Evolutionary conservation across 2,888 invertebrate species (phyloP).

Genomic region (Callinectes sapidus): DNA sequence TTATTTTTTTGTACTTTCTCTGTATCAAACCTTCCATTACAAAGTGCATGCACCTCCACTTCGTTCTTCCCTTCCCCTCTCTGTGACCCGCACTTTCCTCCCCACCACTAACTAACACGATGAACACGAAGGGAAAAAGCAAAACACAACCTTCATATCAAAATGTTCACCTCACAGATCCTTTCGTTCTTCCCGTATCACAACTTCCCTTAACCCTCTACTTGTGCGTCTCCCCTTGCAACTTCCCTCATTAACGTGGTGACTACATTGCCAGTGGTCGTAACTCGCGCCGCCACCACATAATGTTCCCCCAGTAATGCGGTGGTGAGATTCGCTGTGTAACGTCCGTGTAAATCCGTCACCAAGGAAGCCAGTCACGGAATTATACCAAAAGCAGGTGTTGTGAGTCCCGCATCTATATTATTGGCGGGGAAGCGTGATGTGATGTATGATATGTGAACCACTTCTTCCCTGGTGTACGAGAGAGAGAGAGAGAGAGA

Average conservation of each 20-base stretch:
- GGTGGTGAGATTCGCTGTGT: background rate
- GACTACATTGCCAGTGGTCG: background rate
- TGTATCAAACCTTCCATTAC: too few species aligned
- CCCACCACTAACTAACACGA: background rate
- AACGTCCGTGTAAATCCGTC: background rate
- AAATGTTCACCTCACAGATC: background rate
- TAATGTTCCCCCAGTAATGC: background rate
- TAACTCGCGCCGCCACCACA: background rate
- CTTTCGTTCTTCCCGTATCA: background rate
- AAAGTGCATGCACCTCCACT: too few species aligned
- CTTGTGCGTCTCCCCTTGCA: background rate
- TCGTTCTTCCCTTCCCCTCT: too few species aligned
- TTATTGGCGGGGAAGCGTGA: background rate
- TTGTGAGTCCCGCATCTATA: background rate
- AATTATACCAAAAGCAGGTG: background rate
- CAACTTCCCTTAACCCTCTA: background rate
- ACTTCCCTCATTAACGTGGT: background rate
- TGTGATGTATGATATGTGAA: background rate
- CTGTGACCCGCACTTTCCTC: too few species aligned
- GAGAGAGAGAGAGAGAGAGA: background rate
- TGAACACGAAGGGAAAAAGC: background rate
- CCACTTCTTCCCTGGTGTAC: background rate
- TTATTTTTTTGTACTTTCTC: too few species aligned
- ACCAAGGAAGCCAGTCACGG: slow-evolving; percentile 16
- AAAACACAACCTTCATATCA: background rate